A percentile compares a stretch with the other conserved stretches of the same genome.
Conservation (phyloP, 2,797 vertebrate genomes). For the Centroberyx gerrardi region DNA sequence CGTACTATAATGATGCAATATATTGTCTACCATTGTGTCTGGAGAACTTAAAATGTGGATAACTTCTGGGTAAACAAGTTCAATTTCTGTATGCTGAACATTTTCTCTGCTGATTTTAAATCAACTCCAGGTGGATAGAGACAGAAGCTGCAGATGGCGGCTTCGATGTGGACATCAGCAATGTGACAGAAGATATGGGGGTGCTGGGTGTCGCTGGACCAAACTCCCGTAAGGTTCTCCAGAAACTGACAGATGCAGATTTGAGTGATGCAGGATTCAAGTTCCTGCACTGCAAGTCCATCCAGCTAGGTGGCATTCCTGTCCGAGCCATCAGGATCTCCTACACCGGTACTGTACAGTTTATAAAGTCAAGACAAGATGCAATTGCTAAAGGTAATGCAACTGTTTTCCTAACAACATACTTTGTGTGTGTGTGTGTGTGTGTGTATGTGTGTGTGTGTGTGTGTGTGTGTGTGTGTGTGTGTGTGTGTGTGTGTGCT, state of each 20-base stretch:
- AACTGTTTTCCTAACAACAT: not conserved
- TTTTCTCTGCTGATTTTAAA: not conserved
- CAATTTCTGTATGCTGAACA: not conserved
- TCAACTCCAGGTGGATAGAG: conserved; percentile 92
- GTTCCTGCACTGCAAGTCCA: conserved; percentile 92
- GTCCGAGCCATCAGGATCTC: conserved; percentile 95
- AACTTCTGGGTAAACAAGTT: not conserved
- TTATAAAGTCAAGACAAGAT: not conserved
- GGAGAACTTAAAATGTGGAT: no score
- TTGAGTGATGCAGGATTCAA: conserved; percentile 90
- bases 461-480: conserved; percentile 9
- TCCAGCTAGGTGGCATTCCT: conserved; percentile 86
- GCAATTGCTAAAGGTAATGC: not conserved
- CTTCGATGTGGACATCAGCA: conserved; percentile 90
- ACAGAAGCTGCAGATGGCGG: conserved; percentile 82
- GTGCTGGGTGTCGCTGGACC: conserved; percentile 95
- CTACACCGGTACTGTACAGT: conserved; percentile 90
- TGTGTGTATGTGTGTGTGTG: conserved; percentile 3
- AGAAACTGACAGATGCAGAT: conserved; percentile 92
- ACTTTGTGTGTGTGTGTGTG: not conserved
- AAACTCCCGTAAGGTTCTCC: conserved; percentile 91
- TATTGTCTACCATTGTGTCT: not conserved
- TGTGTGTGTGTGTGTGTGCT: conserved; percentile 2
- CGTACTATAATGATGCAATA: not conserved
- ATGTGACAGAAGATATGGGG: conserved; percentile 92